Percentiles rank a stretch among this genome's conserved stretches.
phyloP scores from a whole-genome alignment of 2,888 invertebrate genomes.

The Protophormia terraenovae region DNA sequence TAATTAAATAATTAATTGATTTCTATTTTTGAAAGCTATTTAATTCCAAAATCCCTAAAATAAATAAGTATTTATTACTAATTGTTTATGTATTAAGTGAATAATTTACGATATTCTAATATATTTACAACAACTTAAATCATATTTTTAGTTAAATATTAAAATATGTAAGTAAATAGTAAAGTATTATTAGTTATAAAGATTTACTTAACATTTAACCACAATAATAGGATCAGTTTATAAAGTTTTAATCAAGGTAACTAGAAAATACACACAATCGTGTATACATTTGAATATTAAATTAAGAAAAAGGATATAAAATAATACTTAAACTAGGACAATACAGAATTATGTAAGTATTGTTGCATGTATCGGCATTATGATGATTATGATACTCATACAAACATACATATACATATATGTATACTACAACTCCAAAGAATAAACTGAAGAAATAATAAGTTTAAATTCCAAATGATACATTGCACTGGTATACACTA shows the following conservation, averaged over 20 bases:
- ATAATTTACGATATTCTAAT: not conserved
- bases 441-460: too few species aligned
- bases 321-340: too few species aligned
- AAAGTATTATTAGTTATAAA: not conserved
- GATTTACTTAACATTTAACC: not conserved
- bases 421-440: too few species aligned
- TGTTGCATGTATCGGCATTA: too few species aligned
- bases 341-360: too few species aligned
- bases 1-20: slow-evolving; percentile 19
- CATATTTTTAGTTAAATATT: not conserved
- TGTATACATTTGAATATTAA: not conserved
- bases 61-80: not conserved
- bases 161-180: not conserved
- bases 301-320: not conserved
- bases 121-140: not conserved
- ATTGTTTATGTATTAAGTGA: not conserved
- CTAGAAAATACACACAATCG: not conserved
- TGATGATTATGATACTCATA: too few species aligned
- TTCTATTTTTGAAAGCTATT: not conserved
- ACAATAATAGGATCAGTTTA: not conserved
- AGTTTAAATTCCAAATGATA: too few species aligned
- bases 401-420: too few species aligned
- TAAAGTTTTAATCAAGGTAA: not conserved
- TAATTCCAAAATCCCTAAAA: not conserved
- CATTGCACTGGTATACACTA: too few species aligned